Percentiles rank a stretch among this genome's conserved stretches.
Evolutionary conservation across 23 tunicate species (phyloP).

Genomic region (Halocynthia roretzi): DNA sequence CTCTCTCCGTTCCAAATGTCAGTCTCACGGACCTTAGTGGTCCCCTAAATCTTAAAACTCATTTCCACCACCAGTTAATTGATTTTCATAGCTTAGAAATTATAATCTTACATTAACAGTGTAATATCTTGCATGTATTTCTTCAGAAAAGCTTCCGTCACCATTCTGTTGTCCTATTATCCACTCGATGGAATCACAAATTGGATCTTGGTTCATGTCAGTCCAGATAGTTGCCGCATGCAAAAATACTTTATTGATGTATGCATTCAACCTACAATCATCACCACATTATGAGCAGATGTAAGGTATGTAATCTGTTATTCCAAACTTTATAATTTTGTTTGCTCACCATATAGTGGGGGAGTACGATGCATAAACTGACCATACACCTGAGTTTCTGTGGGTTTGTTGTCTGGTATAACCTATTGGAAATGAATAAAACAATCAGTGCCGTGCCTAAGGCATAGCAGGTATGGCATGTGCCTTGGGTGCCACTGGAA

Average conservation of each 20-base stretch:
- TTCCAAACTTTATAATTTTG: neutral
- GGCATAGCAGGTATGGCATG: too few relatives aligned
- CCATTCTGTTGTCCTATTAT: constrained; percentile 11
- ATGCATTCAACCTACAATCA: constrained; percentile 27
- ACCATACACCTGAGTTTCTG: constrained; percentile 10
- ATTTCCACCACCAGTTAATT: too few relatives aligned
- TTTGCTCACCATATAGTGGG: constrained; percentile 28
- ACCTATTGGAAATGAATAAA: too few relatives aligned
- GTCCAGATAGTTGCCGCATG: constrained; percentile 15
- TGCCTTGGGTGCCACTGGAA: too few relatives aligned
- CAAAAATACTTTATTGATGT: constrained; percentile 22
- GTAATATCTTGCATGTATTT: neutral
- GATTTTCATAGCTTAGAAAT: too few relatives aligned
- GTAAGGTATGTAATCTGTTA: too few relatives aligned
- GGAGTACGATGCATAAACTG: neutral
- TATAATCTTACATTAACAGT: constrained; percentile 4
- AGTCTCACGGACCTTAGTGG: too few relatives aligned
- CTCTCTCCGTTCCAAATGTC: too few relatives aligned
- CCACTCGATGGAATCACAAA: constrained; percentile 26
- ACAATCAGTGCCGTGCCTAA: too few relatives aligned
- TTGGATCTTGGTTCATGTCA: constrained; percentile 8
- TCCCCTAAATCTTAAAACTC: too few relatives aligned
- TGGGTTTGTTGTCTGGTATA: too few relatives aligned
- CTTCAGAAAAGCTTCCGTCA: constrained; percentile 19
- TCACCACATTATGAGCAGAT: too few relatives aligned